Evolutionary conservation across 2,888 invertebrate species (phyloP).

Genomic region (Herminia tarsipennalis): DNA sequence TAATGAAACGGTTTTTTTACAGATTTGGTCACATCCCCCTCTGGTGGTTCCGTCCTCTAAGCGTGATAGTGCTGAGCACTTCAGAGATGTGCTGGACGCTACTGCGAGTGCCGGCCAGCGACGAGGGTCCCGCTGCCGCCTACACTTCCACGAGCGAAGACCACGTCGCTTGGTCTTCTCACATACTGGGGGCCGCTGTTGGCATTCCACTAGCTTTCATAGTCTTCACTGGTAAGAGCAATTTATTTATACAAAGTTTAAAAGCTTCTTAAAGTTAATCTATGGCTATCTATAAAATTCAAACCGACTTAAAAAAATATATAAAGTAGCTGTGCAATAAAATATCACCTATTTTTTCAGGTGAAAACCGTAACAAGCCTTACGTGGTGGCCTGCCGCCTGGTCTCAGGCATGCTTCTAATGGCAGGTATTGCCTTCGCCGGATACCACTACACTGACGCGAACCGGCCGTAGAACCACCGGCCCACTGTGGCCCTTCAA

Average conservation of each 20-base stretch:
- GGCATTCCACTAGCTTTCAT: slow-evolving; percentile 88
- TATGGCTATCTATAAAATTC: too few relatives aligned
- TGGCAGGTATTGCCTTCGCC: slow-evolving; percentile 46
- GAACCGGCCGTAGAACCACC: too few relatives aligned
- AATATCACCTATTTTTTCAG: slow-evolving; percentile 47
- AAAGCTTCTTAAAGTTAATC: too few relatives aligned
- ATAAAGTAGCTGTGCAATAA: too few relatives aligned
- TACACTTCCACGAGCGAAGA: slow-evolving; percentile 41
- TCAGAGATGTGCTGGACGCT: slow-evolving; percentile 86
- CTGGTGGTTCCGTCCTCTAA: slow-evolving; percentile 84
- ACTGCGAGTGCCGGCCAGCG: slow-evolving; percentile 33
- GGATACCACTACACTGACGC: slow-evolving; percentile 49
- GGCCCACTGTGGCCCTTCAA: slow-evolving; percentile 20
- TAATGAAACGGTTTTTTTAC: slow-evolving; percentile 1
- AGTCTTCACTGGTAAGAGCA: slow-evolving; percentile 74
- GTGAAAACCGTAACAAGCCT: slow-evolving; percentile 62
- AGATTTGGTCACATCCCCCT: slow-evolving; percentile 77
- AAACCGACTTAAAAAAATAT: too few relatives aligned
- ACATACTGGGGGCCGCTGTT: slow-evolving; percentile 88
- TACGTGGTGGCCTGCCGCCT: slow-evolving; percentile 53
- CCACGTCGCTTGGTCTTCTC: slow-evolving; percentile 89
- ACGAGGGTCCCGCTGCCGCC: slow-evolving; percentile 26
- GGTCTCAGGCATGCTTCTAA: slow-evolving; percentile 54
- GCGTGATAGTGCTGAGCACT: slow-evolving; percentile 87
- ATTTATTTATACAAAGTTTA: too few relatives aligned